These are phyloP conservation scores for Clarias fuscus DNA, from an alignment of 2,797 vertebrate genomes.

Conservation along the genomic window DNA sequence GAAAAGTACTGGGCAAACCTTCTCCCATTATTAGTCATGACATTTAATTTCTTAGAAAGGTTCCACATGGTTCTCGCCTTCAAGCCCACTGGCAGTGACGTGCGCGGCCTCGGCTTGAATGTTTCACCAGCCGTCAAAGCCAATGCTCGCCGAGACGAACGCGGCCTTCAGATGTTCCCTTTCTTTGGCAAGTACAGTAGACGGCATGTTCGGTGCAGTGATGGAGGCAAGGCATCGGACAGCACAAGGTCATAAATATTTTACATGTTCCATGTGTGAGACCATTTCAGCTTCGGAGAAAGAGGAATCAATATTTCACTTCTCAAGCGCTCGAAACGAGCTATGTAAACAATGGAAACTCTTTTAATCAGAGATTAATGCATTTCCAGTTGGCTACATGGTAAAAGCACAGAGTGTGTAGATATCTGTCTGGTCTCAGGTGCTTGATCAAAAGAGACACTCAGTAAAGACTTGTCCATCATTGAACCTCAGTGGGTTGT, in stretches of 20 bases:
- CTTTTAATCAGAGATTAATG: background rate
- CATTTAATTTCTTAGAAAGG: conserved; percentile 59
- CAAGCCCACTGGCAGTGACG: conserved; percentile 24
- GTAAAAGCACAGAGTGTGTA: conserved; percentile 24
- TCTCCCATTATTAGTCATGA: conserved; percentile 54
- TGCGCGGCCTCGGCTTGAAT: conserved; percentile 18
- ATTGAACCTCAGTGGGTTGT: conserved; percentile 57
- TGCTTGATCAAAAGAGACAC: conserved; percentile 56
- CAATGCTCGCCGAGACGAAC: conserved; percentile 15
- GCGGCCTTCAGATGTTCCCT: conserved; percentile 29
- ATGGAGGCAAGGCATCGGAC: conserved; percentile 24
- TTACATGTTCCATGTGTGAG: conserved; percentile 28
- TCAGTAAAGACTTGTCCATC: conserved; percentile 54
- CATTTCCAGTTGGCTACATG: background rate
- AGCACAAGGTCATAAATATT: conserved; percentile 46
- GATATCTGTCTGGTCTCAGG: conserved; percentile 41
- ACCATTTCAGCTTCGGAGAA: conserved; percentile 21
- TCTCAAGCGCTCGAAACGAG: conserved; percentile 6
- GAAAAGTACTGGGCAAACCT: conserved; percentile 39
- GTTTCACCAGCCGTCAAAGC: conserved; percentile 18
- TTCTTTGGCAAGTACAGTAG: background rate
- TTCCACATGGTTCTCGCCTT: conserved; percentile 47
- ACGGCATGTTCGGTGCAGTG: background rate
- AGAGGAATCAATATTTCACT: conserved; percentile 22
- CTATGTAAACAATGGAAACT: conserved; percentile 9